Evolutionary conservation across 2,888 invertebrate species (phyloP).

Genomic region (Platypus cylindrus): DNA sequence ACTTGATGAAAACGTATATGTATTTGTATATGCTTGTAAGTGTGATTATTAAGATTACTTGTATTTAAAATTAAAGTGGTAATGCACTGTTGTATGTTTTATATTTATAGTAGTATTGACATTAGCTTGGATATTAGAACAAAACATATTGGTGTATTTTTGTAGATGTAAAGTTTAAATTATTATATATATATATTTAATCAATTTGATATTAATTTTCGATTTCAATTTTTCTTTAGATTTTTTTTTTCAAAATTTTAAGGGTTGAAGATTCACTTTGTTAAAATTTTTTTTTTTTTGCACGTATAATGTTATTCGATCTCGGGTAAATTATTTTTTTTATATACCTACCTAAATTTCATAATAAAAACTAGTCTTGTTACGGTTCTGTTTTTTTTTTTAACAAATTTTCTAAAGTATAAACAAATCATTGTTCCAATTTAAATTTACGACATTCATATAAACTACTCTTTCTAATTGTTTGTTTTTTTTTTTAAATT

Average conservation of each 20-base stretch:
- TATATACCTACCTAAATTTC: constrained; percentile 23
- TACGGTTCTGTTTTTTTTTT: constrained; percentile 16
- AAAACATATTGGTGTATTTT: constrained; percentile 30
- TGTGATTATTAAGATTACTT: constrained; percentile 10
- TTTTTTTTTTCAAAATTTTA: too few species aligned
- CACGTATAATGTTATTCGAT: constrained; percentile 3
- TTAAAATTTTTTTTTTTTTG: not conserved
- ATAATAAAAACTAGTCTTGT: constrained; percentile 30
- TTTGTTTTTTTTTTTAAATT: not conserved
- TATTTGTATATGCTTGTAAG: constrained; percentile 6
- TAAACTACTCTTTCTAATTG: too few species aligned
- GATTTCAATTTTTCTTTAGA: not conserved
- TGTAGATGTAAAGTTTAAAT: constrained; percentile 26
- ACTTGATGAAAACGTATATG: too few species aligned
- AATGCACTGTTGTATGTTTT: constrained; percentile 12
- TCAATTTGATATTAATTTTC: too few species aligned
- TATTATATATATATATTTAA: too few species aligned
- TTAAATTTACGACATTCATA: too few species aligned
- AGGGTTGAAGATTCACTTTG: not conserved
- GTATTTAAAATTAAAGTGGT: constrained; percentile 9
- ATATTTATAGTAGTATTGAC: constrained; percentile 15
- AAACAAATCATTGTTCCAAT: not conserved
- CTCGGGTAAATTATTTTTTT: constrained; percentile 3
- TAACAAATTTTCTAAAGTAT: constrained; percentile 1
- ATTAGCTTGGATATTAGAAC: constrained; percentile 12